A percentile compares a stretch with the other conserved stretches of the same genome.
These are phyloP conservation scores for Gyps fulvus DNA, from an alignment of 2,113 vertebrate genomes.

Conservation along the genomic window DNA sequence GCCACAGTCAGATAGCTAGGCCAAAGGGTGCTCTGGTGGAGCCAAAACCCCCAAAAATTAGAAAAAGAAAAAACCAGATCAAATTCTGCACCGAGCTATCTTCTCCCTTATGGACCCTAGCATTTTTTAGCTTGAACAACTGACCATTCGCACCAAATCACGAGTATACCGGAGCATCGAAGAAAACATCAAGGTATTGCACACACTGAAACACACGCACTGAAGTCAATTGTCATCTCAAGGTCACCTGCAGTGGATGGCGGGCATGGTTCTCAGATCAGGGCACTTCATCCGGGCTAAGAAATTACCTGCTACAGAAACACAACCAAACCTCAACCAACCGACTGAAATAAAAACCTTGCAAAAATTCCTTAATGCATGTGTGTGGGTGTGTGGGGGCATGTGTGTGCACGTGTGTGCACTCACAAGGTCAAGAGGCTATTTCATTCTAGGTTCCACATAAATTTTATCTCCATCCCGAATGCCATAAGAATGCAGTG, in stretches of 20 bases:
- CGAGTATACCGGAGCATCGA: slow-evolving; percentile 44
- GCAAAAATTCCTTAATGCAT: slow-evolving; percentile 60
- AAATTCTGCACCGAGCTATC: background rate
- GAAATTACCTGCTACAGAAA: slow-evolving; percentile 54
- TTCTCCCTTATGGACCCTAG: background rate
- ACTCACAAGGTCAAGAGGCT: slow-evolving; percentile 57
- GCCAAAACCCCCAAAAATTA: background rate
- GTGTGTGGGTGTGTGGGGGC: slow-evolving; percentile 20
- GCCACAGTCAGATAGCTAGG: slow-evolving; percentile 18
- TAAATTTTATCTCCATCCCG: slow-evolving; percentile 94
- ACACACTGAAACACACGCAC: slow-evolving; percentile 50
- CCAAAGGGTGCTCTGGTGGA: slow-evolving; percentile 1
- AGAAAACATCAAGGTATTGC: slow-evolving; percentile 48
- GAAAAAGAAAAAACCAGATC: background rate
- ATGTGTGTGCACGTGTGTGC: background rate
- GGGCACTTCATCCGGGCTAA: slow-evolving; percentile 37
- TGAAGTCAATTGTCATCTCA: slow-evolving; percentile 33
- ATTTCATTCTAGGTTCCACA: slow-evolving; percentile 87
- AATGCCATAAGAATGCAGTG: slow-evolving; percentile 91
- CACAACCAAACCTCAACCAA: slow-evolving; percentile 56
- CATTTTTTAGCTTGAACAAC: background rate
- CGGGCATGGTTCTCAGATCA: slow-evolving; percentile 22
- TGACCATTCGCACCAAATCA: slow-evolving; percentile 11
- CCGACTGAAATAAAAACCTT: slow-evolving; percentile 56
- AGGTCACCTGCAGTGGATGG: slow-evolving; percentile 37